These are phyloP conservation scores for Brachyistius frenatus DNA, from an alignment of 2,113 vertebrate species.

Conservation along the genomic window DNA sequence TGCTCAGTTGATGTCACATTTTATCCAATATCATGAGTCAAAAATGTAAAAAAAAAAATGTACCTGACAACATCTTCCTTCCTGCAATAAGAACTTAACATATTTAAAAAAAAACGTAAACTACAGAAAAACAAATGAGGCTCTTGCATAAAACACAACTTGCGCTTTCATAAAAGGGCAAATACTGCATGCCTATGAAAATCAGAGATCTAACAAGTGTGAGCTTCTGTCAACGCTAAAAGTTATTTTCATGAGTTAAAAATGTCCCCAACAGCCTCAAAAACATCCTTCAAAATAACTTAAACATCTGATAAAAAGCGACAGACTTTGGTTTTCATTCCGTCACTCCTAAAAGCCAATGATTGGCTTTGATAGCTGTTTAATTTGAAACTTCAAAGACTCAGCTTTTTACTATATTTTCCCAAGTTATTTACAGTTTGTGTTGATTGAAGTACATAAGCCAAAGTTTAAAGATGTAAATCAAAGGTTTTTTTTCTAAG, in stretches of 20 bases:
- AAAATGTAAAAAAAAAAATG: background rate
- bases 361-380: no score
- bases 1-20: constrained; percentile 19
- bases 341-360: no score
- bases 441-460: constrained; percentile 29
- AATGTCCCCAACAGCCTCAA: background rate
- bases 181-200: background rate
- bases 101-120: constrained; percentile 6
- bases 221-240: background rate
- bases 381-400: constrained; percentile 39
- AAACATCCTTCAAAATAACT: background rate
- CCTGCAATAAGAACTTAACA: background rate
- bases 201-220: background rate
- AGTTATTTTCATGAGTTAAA: background rate
- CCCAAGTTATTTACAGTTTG: constrained; percentile 40
- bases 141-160: background rate
- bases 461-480: constrained; percentile 41
- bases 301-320: background rate
- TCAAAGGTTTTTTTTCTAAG: constrained; percentile 37
- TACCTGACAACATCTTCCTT: background rate
- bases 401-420: constrained; percentile 41
- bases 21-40: background rate
- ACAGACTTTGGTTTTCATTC: constrained; percentile 1
- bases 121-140: background rate
- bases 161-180: background rate